A percentile compares a stretch with the other conserved stretches of the same genome.
Conservation (phyloP, 2,797 vertebrate genomes). For the Gouania willdenowi region DNA sequence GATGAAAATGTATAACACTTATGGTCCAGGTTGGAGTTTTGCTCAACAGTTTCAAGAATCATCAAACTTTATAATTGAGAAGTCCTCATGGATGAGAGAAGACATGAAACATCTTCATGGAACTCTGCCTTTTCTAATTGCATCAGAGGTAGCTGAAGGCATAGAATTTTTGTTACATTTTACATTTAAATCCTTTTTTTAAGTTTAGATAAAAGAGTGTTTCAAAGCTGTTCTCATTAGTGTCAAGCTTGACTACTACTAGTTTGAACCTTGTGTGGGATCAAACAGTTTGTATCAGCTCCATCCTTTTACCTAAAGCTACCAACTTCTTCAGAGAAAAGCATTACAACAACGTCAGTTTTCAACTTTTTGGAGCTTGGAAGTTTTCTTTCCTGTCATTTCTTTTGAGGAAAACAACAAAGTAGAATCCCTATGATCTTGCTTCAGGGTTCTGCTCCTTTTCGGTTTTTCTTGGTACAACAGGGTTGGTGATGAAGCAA, state of each 20-base stretch:
- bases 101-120: no score
- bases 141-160: no score
- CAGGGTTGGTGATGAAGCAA: slow-evolving; percentile 41
- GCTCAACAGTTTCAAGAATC: no score
- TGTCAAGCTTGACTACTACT: slow-evolving; percentile 4
- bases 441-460: slow-evolving; percentile 35
- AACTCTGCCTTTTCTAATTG: no score
- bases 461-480: slow-evolving; percentile 55
- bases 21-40: no score
- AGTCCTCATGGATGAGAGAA: no score
- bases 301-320: slow-evolving; percentile 19
- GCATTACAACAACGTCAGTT: slow-evolving; percentile 16
- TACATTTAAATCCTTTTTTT: no score
- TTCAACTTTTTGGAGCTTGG: slow-evolving; percentile 18
- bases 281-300: slow-evolving; percentile 19
- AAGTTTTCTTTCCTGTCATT: slow-evolving; percentile 13
- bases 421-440: slow-evolving; percentile 22
- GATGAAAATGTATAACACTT: no score
- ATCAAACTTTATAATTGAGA: neutral
- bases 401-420: slow-evolving; percentile 40
- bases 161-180: neutral
- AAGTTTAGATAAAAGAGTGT: neutral
- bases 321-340: slow-evolving; percentile 37
- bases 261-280: slow-evolving; percentile 21
- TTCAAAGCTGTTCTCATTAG: slow-evolving; percentile 8